Base-by-base conservation (phyloP, 2,797 vertebrate species). In the Ceyx erithaca region DNA sequence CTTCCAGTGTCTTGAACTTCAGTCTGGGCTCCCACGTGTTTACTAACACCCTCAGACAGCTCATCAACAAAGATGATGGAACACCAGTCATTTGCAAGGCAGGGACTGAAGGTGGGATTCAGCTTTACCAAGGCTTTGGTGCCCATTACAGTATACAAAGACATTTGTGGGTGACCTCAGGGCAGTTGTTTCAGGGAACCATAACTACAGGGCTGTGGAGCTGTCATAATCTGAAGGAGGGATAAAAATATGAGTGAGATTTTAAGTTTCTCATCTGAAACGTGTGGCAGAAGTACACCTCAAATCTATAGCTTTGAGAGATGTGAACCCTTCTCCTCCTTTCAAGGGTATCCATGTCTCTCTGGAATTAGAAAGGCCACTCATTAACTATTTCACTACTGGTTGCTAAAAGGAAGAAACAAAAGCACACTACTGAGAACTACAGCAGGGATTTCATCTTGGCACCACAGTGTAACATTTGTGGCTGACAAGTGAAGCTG, bases 41-140 rank as follows among this genome's bases (percentile, higher is more conserved):
- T 94, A 67, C 89, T 78, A 85, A 84, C 83, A 73, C 40, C 14
- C 23, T 92, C 51, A 10, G 49, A 95, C 69, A 94, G 52, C 40
- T 83, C 66, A 93, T 92, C 93, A 93, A 61, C 76, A 92, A 83
- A 85, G 67, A 94, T 94, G 89, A 90, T 87, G 70, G 81, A 95
- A 72, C 19, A 82, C 7, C 58, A 93, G 70, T 80, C 91, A 76
- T 87, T 72, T 85, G 35, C 15, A 72, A 93, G 49, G 40, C 67
- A 82, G 31, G 13, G 22, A 67, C 30, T 72, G 70, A 96, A 93
- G 81, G 73, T 45, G 68, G 26, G 30, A 77, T 70, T 52, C 58
- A 80, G 85, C 58, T 84, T 62, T 84, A 41, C 82, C 90, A 91
- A 95, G 66, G 81, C 43, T 94, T 68, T 28, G 3, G 48, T 64